Evolutionary conservation across 2,797 vertebrate species (phyloP).

Genomic region (Trichosurus vulpecula): DNA sequence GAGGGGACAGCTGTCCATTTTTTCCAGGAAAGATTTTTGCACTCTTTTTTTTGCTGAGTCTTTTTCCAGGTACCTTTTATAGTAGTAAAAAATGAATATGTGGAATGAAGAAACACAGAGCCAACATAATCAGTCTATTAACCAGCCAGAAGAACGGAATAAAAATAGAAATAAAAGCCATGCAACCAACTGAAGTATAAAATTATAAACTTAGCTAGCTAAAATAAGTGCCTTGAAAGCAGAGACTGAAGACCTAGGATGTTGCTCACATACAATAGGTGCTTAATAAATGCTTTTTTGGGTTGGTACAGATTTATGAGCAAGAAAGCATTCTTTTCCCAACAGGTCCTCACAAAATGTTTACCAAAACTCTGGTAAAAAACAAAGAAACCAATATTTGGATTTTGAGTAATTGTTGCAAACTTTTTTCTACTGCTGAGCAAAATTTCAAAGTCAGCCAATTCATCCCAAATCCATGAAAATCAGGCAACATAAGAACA

Average conservation of each 20-base stretch:
- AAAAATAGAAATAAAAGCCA: neutral
- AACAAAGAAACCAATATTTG: neutral
- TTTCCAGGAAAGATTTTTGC: slow-evolving; percentile 62
- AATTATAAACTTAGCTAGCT: rapidly evolving
- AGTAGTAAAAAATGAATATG: neutral
- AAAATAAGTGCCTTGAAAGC: neutral
- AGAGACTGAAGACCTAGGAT: neutral
- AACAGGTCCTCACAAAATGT: neutral
- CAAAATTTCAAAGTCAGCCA: neutral
- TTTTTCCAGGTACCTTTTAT: slow-evolving; percentile 4
- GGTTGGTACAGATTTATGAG: neutral
- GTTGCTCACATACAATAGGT: neutral
- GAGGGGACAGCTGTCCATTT: slow-evolving; percentile 33
- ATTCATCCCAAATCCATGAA: slow-evolving; percentile 46
- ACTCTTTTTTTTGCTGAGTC: slow-evolving; percentile 62
- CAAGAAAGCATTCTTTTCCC: neutral
- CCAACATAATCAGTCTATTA: slow-evolving; percentile 45
- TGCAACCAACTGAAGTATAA: neutral
- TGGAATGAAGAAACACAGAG: slow-evolving; percentile 48
- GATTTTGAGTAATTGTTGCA: neutral
- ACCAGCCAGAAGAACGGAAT: neutral
- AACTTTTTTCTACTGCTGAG: neutral
- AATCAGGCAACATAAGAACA: slow-evolving; percentile 35
- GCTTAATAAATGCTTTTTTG: neutral
- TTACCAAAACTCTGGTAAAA: neutral